A percentile compares a stretch with the other conserved stretches of the same genome.
These are phyloP conservation scores for Lutjanus erythropterus DNA, from an alignment of 2,113 vertebrate species.

Conservation along the genomic window DNA sequence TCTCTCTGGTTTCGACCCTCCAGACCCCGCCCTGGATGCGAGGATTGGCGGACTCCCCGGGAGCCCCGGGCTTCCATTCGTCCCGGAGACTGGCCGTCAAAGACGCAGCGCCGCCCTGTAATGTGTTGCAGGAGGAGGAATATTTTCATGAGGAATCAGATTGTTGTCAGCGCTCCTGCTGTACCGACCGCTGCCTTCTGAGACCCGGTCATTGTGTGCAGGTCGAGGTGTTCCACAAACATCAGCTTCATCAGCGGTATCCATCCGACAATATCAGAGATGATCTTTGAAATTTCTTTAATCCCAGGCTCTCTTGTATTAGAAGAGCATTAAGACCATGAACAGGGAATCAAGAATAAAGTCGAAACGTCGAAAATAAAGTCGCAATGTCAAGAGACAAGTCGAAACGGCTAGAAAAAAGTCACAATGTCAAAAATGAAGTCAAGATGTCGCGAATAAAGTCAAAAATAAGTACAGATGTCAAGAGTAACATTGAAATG, in stretches of 20 bases:
- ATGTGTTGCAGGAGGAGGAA: conserved; percentile 68
- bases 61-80: conserved; percentile 48
- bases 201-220: conserved; percentile 30
- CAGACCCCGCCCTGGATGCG: conserved; percentile 62
- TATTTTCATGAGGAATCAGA: conserved; percentile 19
- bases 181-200: conserved; percentile 48
- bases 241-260: neutral
- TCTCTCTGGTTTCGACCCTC: conserved; percentile 68
- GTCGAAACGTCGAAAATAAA: too few relatives aligned
- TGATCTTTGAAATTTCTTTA: neutral
- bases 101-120: conserved; percentile 36
- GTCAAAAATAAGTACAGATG: too few relatives aligned
- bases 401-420: too few relatives aligned
- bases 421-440: too few relatives aligned
- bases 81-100: conserved; percentile 34
- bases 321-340: too few relatives aligned
- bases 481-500: too few relatives aligned
- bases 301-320: too few relatives aligned
- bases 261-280: neutral
- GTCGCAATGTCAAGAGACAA: too few relatives aligned
- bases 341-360: too few relatives aligned
- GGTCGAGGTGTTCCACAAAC: neutral
- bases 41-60: conserved; percentile 66
- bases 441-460: too few relatives aligned
- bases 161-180: conserved; percentile 7